Evolutionary conservation across 2,113 vertebrate genomes (phyloP).

Genomic region (Nanorana parkeri): DNA sequence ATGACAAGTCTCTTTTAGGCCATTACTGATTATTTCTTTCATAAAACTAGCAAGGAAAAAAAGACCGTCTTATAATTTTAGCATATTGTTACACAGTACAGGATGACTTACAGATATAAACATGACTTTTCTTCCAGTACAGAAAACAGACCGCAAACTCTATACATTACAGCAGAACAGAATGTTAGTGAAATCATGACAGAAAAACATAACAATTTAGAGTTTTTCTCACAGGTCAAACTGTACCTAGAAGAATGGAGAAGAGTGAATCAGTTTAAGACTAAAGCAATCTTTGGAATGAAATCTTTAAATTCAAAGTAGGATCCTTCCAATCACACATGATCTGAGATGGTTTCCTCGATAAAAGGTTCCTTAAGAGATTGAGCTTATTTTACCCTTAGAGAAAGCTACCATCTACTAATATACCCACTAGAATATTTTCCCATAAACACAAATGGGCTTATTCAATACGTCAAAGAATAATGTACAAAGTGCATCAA

Average conservation of each 20-base stretch:
- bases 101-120: no score
- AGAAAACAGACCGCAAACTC: neutral
- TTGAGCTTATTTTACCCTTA: no score
- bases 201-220: neutral
- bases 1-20: no score
- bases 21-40: no score
- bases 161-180: neutral
- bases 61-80: no score
- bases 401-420: no score
- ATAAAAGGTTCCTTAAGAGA: neutral
- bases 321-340: neutral
- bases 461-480: no score
- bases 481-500: no score
- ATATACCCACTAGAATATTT: neutral
- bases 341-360: neutral
- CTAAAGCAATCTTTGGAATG: conserved; percentile 11
- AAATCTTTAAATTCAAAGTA: neutral
- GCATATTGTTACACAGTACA: no score
- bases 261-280: neutral
- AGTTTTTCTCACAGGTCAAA: neutral
- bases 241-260: neutral
- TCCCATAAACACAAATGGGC: neutral
- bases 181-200: neutral
- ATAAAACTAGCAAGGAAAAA: no score
- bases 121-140: no score